A percentile compares a stretch with the other conserved stretches of the same genome.
Conservation (phyloP, 2,797 vertebrate genomes). For the Thunnus albacares region DNA sequence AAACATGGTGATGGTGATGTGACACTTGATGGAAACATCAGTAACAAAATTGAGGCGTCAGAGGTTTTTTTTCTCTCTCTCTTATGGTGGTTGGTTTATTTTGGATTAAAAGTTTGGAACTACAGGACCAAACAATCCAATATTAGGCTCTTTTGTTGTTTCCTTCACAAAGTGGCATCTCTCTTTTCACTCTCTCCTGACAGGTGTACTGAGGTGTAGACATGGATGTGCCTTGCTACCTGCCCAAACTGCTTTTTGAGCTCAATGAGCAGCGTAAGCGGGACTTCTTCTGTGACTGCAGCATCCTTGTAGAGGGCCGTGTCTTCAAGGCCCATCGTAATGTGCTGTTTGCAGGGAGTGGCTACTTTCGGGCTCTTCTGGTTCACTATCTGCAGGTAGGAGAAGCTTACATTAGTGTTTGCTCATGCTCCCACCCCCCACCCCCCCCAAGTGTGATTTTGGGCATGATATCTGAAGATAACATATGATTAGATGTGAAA, state of each 20-base stretch:
- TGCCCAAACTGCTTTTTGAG: conserved; percentile 92
- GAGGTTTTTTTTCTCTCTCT: not conserved
- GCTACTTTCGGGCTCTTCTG: conserved; percentile 95
- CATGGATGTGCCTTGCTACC: conserved; percentile 96
- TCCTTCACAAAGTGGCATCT: not conserved
- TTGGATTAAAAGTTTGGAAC: not conserved
- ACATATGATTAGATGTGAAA: not conserved
- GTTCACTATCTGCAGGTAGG: conserved; percentile 94
- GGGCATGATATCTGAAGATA: not conserved
- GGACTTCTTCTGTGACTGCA: conserved; percentile 99
- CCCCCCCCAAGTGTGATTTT: not conserved
- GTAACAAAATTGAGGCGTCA: not conserved
- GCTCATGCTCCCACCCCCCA: no score
- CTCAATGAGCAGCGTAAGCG: conserved; percentile 96
- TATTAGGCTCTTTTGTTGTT: not conserved
- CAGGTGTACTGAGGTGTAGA: conserved; percentile 23
- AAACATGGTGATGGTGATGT: not conserved
- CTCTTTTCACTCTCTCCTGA: not conserved
- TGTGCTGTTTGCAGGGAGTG: conserved; percentile 96
- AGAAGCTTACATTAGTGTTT: not conserved
- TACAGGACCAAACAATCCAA: not conserved
- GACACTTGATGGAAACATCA: not conserved
- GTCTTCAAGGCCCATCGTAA: conserved; percentile 98
- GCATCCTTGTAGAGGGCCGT: conserved; percentile 96
- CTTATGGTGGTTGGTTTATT: not conserved